A percentile compares a stretch with the other conserved stretches of the same genome.
Evolutionary conservation across 2,797 vertebrate genomes (phyloP).

Genomic region (Sandelia bainsii): DNA sequence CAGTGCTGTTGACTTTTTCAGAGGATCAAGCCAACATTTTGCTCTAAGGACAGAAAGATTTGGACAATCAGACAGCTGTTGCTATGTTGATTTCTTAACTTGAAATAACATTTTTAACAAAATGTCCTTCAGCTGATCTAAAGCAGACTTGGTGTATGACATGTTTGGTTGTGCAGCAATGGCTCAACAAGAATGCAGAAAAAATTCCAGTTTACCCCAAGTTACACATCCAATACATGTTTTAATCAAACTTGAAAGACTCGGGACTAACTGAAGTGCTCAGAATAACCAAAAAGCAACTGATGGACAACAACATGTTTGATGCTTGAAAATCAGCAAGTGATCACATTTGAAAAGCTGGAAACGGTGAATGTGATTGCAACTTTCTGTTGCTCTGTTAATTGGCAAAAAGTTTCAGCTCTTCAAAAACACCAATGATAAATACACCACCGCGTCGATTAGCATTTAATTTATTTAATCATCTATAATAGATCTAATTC

Average conservation of each 20-base stretch:
- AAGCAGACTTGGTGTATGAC: slow-evolving; percentile 2
- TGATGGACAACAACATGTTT: too few species aligned
- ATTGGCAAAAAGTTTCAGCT: too few species aligned
- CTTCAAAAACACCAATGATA: too few species aligned
- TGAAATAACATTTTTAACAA: slow-evolving; percentile 13
- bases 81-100: background rate
- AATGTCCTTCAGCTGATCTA: slow-evolving; percentile 7
- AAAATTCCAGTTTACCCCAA: background rate
- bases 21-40: background rate
- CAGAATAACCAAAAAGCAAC: too few species aligned
- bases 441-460: too few species aligned
- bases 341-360: too few species aligned
- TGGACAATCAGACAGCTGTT: background rate
- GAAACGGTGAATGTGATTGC: too few species aligned
- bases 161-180: slow-evolving; percentile 40
- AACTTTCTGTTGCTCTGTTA: too few species aligned
- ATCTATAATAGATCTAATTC: background rate
- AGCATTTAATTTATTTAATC: too few species aligned
- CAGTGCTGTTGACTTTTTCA: slow-evolving; percentile 15
- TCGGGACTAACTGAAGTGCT: too few species aligned
- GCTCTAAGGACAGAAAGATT: slow-evolving; percentile 14
- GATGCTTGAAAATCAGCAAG: too few species aligned
- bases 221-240: background rate
- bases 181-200: background rate
- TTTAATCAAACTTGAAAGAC: background rate